A percentile compares a stretch with the other conserved stretches of the same genome.
These are phyloP conservation scores for Papilio dardanus DNA, from an alignment of 1,140 invertebrate species.

Conservation along the genomic window DNA sequence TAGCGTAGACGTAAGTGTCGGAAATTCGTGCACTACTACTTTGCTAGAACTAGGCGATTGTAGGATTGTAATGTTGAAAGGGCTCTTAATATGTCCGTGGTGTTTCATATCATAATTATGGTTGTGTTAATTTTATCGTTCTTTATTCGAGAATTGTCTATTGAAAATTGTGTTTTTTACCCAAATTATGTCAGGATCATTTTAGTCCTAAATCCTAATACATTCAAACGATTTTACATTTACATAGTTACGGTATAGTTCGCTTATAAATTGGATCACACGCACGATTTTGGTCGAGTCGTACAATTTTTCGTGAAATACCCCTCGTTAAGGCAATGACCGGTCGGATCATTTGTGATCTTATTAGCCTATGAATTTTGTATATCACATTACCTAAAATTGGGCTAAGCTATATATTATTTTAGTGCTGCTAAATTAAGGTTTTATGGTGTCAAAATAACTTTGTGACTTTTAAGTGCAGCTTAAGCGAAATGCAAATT, in stretches of 20 bases:
- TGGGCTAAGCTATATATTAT: slow-evolving; percentile 26
- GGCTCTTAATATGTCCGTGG: background rate
- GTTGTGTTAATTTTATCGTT: too few species aligned
- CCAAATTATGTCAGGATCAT: too few species aligned
- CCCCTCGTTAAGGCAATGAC: slow-evolving; percentile 31
- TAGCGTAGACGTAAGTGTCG: background rate
- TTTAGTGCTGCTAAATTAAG: background rate
- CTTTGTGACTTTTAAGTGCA: background rate
- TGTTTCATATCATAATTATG: background rate
- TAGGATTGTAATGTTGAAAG: background rate
- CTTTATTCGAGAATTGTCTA: too few species aligned
- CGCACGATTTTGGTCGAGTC: slow-evolving; percentile 12
- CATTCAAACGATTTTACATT: background rate
- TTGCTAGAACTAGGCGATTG: background rate
- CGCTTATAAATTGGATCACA: background rate
- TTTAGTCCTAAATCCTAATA: too few species aligned
- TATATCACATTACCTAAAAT: slow-evolving; percentile 23
- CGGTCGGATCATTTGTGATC: slow-evolving; percentile 14
- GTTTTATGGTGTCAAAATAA: background rate
- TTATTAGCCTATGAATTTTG: slow-evolving; percentile 32
- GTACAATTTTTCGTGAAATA: slow-evolving; percentile 28
- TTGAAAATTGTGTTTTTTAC: too few species aligned
- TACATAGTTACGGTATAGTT: background rate
- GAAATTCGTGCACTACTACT: background rate
- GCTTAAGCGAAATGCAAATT: background rate